Conservation (phyloP, 2,888 invertebrate genomes). For the Athalia rosae region DNA sequence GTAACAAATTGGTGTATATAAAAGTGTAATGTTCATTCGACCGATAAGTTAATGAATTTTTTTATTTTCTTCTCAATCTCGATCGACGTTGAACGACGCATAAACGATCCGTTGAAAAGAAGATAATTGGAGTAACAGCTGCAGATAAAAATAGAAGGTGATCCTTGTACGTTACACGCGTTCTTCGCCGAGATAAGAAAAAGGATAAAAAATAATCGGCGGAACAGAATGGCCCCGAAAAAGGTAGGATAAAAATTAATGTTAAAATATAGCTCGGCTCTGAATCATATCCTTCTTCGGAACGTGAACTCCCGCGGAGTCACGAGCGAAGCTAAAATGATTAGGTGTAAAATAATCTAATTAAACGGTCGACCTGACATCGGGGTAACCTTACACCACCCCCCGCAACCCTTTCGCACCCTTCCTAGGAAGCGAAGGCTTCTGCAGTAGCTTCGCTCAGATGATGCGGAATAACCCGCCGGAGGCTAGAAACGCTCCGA, state of each 20-base stretch:
- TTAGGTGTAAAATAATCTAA: constrained; percentile 28
- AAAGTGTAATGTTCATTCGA: background rate
- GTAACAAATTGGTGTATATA: too few species aligned
- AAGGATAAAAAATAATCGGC: background rate
- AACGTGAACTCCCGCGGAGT: background rate
- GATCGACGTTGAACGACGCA: background rate
- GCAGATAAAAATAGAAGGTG: too few species aligned
- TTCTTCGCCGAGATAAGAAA: background rate
- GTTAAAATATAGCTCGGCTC: background rate
- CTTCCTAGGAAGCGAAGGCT: background rate
- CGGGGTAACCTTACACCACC: background rate
- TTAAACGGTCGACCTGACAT: constrained; percentile 30
- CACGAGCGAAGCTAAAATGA: background rate
- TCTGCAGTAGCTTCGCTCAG: background rate
- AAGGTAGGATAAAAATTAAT: too few species aligned
- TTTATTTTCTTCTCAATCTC: background rate
- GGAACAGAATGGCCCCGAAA: background rate
- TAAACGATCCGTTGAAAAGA: background rate
- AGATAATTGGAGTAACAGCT: too few species aligned
- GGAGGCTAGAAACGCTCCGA: background rate
- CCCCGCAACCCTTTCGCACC: background rate
- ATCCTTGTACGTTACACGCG: too few species aligned
- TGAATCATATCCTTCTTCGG: background rate
- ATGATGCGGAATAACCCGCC: background rate
- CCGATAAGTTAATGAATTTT: background rate